Evolutionary conservation across 2,113 vertebrate species (phyloP).

Genomic region (Pterocles burchelli): DNA sequence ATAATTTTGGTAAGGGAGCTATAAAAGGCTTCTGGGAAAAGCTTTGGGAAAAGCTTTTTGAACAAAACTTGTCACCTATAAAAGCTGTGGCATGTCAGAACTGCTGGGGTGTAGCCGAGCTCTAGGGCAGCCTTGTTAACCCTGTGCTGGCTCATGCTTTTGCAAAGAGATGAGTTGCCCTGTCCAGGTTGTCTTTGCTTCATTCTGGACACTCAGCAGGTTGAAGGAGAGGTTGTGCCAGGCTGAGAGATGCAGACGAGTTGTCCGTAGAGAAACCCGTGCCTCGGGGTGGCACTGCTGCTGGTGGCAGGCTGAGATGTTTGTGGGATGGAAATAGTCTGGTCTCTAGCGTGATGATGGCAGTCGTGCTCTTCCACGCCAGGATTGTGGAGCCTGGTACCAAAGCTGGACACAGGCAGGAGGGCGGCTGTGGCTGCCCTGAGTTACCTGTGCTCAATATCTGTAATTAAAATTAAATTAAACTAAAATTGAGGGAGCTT

Average conservation of each 20-base stretch:
- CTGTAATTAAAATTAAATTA: background rate
- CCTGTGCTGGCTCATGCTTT: background rate
- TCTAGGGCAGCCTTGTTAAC: background rate
- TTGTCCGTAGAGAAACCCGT: rapidly evolving
- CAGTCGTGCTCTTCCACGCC: rapidly evolving
- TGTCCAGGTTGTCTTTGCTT: background rate
- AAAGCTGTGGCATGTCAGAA: rapidly evolving
- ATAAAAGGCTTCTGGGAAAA: background rate
- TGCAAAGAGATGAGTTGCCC: background rate
- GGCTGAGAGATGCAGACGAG: background rate
- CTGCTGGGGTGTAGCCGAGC: background rate
- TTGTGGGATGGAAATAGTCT: background rate
- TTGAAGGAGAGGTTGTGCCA: background rate
- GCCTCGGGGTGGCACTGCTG: background rate
- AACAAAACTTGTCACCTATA: background rate
- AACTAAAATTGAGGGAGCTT: background rate
- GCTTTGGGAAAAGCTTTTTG: background rate
- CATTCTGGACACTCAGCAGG: rapidly evolving
- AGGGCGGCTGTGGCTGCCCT: background rate
- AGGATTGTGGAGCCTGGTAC: rapidly evolving
- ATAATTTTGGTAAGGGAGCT: background rate
- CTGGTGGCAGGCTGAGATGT: background rate
- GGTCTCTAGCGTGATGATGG: rapidly evolving
- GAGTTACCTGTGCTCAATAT: background rate
- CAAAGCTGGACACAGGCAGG: background rate